Conservation (phyloP, 2,797 vertebrate species). For the Pipistrellus nathusii region DNA sequence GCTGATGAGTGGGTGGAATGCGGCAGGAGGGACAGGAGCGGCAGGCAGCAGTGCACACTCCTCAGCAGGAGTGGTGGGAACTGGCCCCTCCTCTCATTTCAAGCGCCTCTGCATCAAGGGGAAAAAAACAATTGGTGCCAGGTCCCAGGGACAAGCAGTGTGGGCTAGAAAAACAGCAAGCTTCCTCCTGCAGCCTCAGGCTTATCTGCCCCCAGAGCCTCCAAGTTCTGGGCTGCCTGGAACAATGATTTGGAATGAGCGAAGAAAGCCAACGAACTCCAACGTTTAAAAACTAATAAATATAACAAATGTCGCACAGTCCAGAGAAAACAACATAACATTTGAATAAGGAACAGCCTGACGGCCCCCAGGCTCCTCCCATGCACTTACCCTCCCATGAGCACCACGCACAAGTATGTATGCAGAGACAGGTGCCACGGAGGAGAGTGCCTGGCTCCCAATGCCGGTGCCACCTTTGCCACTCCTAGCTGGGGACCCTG, state of each 20-base stretch:
- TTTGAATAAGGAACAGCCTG: not conserved
- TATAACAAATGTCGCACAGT: not conserved
- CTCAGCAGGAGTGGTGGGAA: accelerated
- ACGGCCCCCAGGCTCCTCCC: accelerated
- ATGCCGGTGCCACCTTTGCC: accelerated
- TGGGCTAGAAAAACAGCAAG: not conserved
- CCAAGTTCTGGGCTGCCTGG: not conserved
- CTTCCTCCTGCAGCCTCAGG: not conserved
- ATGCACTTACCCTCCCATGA: too few relatives aligned
- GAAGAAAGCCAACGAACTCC: not conserved
- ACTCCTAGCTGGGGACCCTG: not conserved
- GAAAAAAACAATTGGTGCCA: not conserved
- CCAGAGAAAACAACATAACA: not conserved
- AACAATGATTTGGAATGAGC: not conserved
- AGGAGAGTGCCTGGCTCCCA: accelerated
- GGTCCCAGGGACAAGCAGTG: not conserved
- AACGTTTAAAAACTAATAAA: not conserved
- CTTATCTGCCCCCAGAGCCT: not conserved
- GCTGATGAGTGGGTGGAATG: too few relatives aligned
- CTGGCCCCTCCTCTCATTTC: not conserved
- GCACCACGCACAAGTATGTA: too few relatives aligned
- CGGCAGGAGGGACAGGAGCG: accelerated
- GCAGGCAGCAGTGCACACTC: not conserved
- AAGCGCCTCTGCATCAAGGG: not conserved
- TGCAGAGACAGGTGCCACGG: accelerated